Evolutionary conservation across 1,140 invertebrate genomes (phyloP).

Genomic region (Saccostrea echinata): DNA sequence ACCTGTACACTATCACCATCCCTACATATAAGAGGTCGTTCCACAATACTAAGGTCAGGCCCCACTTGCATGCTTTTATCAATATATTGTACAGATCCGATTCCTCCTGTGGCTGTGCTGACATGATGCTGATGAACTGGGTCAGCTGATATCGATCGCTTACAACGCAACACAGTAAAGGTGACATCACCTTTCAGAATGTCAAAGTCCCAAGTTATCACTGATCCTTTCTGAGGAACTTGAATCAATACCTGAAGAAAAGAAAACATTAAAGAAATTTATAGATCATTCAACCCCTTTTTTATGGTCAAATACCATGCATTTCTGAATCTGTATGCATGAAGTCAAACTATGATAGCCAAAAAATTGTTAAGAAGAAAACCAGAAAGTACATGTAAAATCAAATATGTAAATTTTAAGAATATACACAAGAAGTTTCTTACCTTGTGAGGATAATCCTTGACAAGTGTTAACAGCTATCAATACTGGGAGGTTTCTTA

Average conservation of each 20-base stretch:
- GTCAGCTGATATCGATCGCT: constrained; percentile 78
- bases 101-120: constrained; percentile 72
- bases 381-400: no score
- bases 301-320: no score
- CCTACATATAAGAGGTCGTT: constrained; percentile 90
- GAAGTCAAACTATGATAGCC: no score
- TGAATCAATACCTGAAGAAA: constrained; percentile 84
- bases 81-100: constrained; percentile 81
- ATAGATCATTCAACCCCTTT: neutral
- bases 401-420: no score
- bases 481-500: no score
- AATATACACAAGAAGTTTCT: no score
- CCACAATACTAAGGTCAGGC: constrained; percentile 88
- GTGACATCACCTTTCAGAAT: constrained; percentile 93
- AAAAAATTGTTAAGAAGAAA: no score
- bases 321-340: no score
- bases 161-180: constrained; percentile 91
- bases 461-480: no score
- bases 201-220: constrained; percentile 98
- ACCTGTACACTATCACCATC: constrained; percentile 97
- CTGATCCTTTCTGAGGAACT: constrained; percentile 91
- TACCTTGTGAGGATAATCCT: no score
- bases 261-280: neutral
- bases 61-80: constrained; percentile 90
- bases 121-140: constrained; percentile 76